Percentiles rank a stretch among this genome's conserved stretches.
Evolutionary conservation across 2,888 invertebrate genomes (phyloP).

Genomic region (Stenchaetothrips biformis): DNA sequence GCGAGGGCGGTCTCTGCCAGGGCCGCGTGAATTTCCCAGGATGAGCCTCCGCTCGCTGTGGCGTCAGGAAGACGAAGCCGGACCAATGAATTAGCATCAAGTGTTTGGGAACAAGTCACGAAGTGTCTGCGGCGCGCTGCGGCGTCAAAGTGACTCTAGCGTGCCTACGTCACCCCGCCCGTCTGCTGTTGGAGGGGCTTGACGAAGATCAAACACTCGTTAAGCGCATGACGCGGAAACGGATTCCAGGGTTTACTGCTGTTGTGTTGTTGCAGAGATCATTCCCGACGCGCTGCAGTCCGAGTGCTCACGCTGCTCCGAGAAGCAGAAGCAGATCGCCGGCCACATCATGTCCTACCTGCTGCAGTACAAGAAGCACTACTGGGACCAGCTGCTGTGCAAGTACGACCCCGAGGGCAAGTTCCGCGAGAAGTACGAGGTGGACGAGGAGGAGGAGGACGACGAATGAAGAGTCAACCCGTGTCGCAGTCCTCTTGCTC

Average conservation of each 20-base stretch:
- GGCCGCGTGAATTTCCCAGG: too few relatives aligned
- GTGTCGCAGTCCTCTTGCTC: neutral
- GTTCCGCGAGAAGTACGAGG: slow-evolving; percentile 32
- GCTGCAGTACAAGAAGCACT: slow-evolving; percentile 36
- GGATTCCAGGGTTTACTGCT: neutral
- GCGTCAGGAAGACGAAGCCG: too few relatives aligned
- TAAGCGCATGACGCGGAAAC: too few relatives aligned
- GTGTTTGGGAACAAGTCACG: too few relatives aligned
- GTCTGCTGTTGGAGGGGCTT: too few relatives aligned
- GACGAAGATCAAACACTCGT: neutral
- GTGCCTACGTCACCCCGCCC: too few relatives aligned
- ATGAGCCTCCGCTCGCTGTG: too few relatives aligned
- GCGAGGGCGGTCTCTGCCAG: too few relatives aligned
- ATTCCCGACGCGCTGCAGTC: slow-evolving; percentile 40
- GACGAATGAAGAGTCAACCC: neutral
- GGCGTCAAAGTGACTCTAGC: too few relatives aligned
- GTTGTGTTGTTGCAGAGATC: slow-evolving; percentile 37
- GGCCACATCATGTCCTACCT: slow-evolving; percentile 38
- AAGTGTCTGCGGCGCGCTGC: too few relatives aligned
- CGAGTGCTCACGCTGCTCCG: slow-evolving; percentile 39
- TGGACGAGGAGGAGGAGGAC: neutral
- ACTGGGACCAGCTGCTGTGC: slow-evolving; percentile 37
- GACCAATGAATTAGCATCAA: too few relatives aligned
- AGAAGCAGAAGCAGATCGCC: slow-evolving; percentile 37
- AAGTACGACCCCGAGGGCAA: slow-evolving; percentile 38